Base-by-base conservation (phyloP, 2,888 invertebrate species). In the Tromatobia lineatoria region DNA sequence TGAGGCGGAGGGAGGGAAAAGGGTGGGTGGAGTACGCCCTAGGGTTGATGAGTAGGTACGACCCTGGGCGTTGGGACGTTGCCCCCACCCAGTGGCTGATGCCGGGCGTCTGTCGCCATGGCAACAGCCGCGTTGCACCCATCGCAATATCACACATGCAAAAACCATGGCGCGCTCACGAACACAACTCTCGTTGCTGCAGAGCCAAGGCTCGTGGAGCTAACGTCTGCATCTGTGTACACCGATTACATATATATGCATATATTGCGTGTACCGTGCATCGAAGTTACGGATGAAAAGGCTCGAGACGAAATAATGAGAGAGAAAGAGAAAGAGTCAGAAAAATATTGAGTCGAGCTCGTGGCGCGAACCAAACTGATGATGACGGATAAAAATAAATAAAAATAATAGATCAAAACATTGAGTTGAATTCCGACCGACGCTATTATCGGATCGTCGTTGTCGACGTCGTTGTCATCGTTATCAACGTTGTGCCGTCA, bases 61-160 rank as follows among this genome's bases (percentile, higher is more conserved):
- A 91, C 88, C 92, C 92, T 92, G 92, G 90, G 86, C 91, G 90
- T 91, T 93, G 93, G 94, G 93, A 94, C 94, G 92, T 93, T 93
- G 93, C 92, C 92, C 93, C 93, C 93, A 94, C 94, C 94, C 93
- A 82, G 61, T 87, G 80, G 83, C 88, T 90, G 91, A 91, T 91
- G 92, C 91, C 93, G 92, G 93, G 94, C 94, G 94, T 94, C 94
- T 94, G 94, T 94, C 94, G 93, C 94, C 94, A 94, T 94, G 93
- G 94, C 92, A 93, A 94, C 94, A 92, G 93, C 93, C 92, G 93
- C 93, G 92, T 93, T 93, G 92, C 92, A 91, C 91, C 92, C 91
- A 93, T 92, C 91, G 90, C 86, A 88, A 85, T 85, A 82, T 80
- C 86, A 86, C 85, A 87, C 80, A 87, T 80, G 83, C 86, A 85